These are phyloP conservation scores for Andricus curvator DNA, from an alignment of 2,888 invertebrate species.

Conservation along the genomic window DNA sequence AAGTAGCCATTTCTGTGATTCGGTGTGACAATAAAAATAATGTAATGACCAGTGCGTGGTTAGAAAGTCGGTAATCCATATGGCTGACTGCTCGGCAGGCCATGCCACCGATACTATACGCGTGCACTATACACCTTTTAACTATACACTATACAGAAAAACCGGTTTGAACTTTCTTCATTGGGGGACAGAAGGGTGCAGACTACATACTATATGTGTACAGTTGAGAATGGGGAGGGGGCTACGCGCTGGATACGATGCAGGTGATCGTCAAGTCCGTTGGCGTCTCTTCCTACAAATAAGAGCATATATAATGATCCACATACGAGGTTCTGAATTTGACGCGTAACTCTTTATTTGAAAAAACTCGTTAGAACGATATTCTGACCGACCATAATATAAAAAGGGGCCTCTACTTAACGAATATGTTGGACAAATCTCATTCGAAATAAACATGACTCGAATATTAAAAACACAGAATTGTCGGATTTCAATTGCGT, in stretches of 20 bases:
- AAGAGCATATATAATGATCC: conserved; percentile 25
- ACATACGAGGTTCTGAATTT: conserved; percentile 19
- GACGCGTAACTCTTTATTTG: conserved; percentile 7
- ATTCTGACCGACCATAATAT: too few species aligned
- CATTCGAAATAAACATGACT: conserved; percentile 7
- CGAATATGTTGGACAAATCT: neutral
- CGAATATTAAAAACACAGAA: conserved; percentile 10
- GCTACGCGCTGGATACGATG: conserved; percentile 28
- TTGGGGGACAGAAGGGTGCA: conserved; percentile 25
- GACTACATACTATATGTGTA: conserved; percentile 14
- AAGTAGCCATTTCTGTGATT: conserved; percentile 34
- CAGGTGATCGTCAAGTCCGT: conserved; percentile 34
- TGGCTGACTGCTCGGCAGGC: conserved; percentile 2
- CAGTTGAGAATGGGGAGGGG: neutral
- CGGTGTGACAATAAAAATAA: conserved; percentile 40
- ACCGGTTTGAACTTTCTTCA: conserved; percentile 34
- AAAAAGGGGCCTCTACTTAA: too few species aligned
- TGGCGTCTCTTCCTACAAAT: conserved; percentile 36
- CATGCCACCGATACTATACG: conserved; percentile 26
- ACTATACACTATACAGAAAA: conserved; percentile 15
- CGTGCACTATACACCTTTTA: conserved; percentile 2
- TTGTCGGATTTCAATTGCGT: conserved; percentile 5
- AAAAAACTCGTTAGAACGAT: neutral
- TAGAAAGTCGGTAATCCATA: conserved; percentile 28
- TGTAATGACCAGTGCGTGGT: conserved; percentile 39